phyloP scores from a whole-genome alignment of 2,888 invertebrate genomes.

The Tortrix viridana region DNA sequence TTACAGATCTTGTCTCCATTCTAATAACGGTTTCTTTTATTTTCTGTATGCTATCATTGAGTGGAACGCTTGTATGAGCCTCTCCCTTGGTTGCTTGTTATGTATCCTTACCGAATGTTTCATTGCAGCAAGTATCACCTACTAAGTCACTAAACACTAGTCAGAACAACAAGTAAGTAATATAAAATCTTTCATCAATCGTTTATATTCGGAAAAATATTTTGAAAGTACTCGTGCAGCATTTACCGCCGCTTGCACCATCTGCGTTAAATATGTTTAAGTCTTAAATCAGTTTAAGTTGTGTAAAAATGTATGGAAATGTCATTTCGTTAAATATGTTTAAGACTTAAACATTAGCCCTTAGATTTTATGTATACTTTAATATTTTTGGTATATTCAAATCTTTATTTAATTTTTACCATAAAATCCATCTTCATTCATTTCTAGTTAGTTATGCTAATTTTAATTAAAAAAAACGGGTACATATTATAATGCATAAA shows the following conservation, averaged over 20 bases:
- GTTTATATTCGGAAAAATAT: constrained; percentile 8
- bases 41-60: constrained; percentile 45
- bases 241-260: no score
- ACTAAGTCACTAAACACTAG: constrained; percentile 82
- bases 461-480: no score
- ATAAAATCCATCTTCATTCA: no score
- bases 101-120: constrained; percentile 73
- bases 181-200: constrained; percentile 24
- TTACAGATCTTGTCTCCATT: constrained; percentile 31
- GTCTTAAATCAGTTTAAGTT: no score
- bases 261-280: no score
- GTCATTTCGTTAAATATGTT: no score
- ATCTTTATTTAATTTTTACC: no score
- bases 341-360: no score
- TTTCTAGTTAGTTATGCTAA: background rate
- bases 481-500: no score
- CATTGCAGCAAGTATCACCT: constrained; percentile 82
- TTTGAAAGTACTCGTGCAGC: constrained; percentile 8
- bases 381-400: no score
- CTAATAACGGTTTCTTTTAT: constrained; percentile 34
- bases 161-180: constrained; percentile 77
- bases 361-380: no score
- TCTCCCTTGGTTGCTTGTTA: constrained; percentile 66
- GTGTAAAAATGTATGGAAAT: no score
- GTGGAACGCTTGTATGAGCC: constrained; percentile 59